Evolutionary conservation across 2,888 invertebrate genomes (phyloP), one percentile per base, ranked within the genome.

Genomic region (Gymnoscelis rufifasciata): DNA sequence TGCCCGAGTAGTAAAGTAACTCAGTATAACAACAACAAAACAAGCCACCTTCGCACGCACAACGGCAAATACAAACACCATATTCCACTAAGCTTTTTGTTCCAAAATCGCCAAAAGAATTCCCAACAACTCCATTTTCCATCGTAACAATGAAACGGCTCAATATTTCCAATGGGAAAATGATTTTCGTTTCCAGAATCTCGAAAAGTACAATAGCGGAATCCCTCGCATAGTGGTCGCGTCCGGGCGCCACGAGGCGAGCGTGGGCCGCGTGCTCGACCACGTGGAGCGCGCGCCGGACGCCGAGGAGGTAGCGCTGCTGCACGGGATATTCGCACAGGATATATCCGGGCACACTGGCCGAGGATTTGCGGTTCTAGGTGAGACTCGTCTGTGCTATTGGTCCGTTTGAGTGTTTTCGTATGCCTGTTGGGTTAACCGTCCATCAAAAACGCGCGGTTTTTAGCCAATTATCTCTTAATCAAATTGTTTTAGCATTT

Each of bases 291-390:
- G 43, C 13, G 66, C 73, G 7, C 69, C 87, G 2, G 89, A 90
- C 55, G 73, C 81, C 0, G 90, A 90, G 56, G 88, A 88, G 59
- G 72, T 88, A 3, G 80, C 68, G 1, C 68, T 91, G 0, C 65
- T 90, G 0, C 89, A 90, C 50, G 81, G 79, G 43, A 67, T 88
- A 4, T 89, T 84, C 56, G 68, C 80, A 6, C 73, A 69, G 42
- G 79, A 87, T n/a, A 89, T 90, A 43, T 59, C 77, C 45, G 90
- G 91, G 0, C 92, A 93, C 65, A 89, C 91, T 8, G 92, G 90
- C 65, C 78, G 93, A 55, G 94, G 94, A 1, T 93, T 88, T 64
- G 76, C 89, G 4, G 68, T 94, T 39, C 60, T 87, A 0, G 74
- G 81, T 80, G 63, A 60, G 54, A 42, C 7, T 19, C 3, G 26